A percentile compares a stretch with the other conserved stretches of the same genome.
Evolutionary conservation across 2,888 invertebrate genomes (phyloP).

Genomic region (Unio delphinus): DNA sequence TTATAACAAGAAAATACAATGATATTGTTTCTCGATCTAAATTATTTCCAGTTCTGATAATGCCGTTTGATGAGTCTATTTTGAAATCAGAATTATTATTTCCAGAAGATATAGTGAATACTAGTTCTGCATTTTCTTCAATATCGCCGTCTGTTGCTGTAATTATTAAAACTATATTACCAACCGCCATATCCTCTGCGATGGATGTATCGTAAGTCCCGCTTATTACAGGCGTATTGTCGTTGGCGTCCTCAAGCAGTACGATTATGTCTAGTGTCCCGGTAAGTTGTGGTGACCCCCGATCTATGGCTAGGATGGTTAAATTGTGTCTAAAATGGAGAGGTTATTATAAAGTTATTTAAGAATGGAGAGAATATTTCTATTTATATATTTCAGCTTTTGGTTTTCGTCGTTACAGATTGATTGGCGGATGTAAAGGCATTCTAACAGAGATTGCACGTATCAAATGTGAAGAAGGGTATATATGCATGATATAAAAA

Average conservation of each 20-base stretch:
- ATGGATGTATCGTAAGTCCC: conserved; percentile 23
- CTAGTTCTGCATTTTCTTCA: conserved; percentile 46
- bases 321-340: conserved; percentile 4
- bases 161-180: conserved; percentile 21
- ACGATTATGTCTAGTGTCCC: neutral
- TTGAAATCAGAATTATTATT: conserved; percentile 44
- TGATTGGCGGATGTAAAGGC: no score
- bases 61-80: conserved; percentile 46
- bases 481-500: no score
- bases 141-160: conserved; percentile 38
- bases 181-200: conserved; percentile 30
- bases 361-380: no score
- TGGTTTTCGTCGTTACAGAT: no score
- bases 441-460: no score
- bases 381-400: no score
- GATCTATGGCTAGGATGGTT: neutral
- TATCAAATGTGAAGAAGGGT: no score
- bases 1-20: conserved; percentile 41
- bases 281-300: neutral
- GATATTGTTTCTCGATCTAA: conserved; percentile 56
- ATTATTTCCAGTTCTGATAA: conserved; percentile 31
- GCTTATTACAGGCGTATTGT: conserved; percentile 1
- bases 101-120: conserved; percentile 42
- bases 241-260: conserved; percentile 1
- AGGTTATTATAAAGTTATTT: no score